Evolutionary conservation across 2,888 invertebrate species (phyloP), one percentile per base, ranked within the genome.

Genomic region (Corbicula japonica): DNA sequence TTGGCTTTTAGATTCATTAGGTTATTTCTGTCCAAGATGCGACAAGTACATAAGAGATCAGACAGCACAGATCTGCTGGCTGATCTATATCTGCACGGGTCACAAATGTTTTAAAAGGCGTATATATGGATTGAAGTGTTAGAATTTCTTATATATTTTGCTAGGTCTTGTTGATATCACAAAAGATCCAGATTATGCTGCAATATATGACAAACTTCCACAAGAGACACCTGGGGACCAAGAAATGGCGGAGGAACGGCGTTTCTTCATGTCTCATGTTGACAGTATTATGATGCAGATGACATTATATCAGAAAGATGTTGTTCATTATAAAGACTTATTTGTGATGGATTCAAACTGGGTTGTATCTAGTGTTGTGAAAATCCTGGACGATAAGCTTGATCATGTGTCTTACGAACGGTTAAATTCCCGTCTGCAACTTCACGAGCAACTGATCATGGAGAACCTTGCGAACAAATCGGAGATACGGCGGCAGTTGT

Each of bases 101-200:
- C n/a, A n/a, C n/a, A n/a, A n/a, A n/a, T n/a, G n/a, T n/a, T n/a
- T n/a, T n/a, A n/a, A n/a, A n/a, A n/a, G n/a, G n/a, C n/a, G n/a
- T n/a, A n/a, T n/a, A n/a, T n/a, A n/a, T n/a, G n/a, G n/a, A n/a
- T n/a, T n/a, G n/a, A n/a, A n/a, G n/a, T n/a, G n/a, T n/a, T n/a
- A n/a, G n/a, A n/a, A n/a, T n/a, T n/a, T n/a, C n/a, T n/a, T n/a
- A n/a, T n/a, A n/a, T 52, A 23, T 12, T 6, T 56, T 69, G 32
- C 1, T 80, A 93, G 93, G 93, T 54, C 80, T 93, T 60, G 70
- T 89, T 23, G 93, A 93, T 79, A 86, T 93, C 32, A 90, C 90
- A 2, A 89, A 88, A 70, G 93, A 93, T 71, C 88, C 91, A 8
- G 93, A 92, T 71, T 93, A 89, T 75, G 71, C 86, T 0, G 66